Evolutionary conservation across 2,797 vertebrate species (phyloP), one percentile per base, ranked within the genome.

Genomic region (Bradypodion ventrale): DNA sequence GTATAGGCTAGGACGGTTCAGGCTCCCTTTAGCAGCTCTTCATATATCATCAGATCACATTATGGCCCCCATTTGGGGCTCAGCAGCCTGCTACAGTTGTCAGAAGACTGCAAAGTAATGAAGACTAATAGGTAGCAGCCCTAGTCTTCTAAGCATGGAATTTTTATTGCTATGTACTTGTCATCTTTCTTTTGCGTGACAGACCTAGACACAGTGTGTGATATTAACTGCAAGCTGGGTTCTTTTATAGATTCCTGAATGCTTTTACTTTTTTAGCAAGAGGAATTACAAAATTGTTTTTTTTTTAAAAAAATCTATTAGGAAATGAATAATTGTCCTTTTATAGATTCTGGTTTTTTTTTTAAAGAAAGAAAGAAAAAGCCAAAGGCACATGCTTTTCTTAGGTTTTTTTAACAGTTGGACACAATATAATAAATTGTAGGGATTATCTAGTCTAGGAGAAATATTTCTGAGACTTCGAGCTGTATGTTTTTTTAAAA

Each of bases 41-140:
- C 97, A 97, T 97, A 97, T 96, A 97, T 97, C 97, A 97, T 97
- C 96, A 97, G 96, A 96, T 97, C 96, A 96, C 96, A 97, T 97
- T 97, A 97, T 96, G 96, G 96, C 96, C 96, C 96, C 96, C 96
- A 97, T 97, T 97, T 97, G 96, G 96, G 96, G 96, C 96, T 95
- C 96, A 96, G 96, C 95, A 97, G 96, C 96, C 97, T 96, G 96
- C 96, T 97, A 95, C 96, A 96, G 96, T 97, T 97, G 97, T 97
- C 97, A 97, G 93, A 96, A 95, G 96, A 96, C 96, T 97, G 96
- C 96, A 96, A 97, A 97, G 96, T 97, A 97, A 97, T 97, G 96
- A 97, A 97, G 97, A 97, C 97, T 97, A 97, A 97, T 97, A 97
- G 96, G 95, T 95, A 96, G 95, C 95, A 94, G 95, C 95, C 94